Evolutionary conservation across 1,140 invertebrate species (phyloP).

Genomic region (Neodiprion pinetum): DNA sequence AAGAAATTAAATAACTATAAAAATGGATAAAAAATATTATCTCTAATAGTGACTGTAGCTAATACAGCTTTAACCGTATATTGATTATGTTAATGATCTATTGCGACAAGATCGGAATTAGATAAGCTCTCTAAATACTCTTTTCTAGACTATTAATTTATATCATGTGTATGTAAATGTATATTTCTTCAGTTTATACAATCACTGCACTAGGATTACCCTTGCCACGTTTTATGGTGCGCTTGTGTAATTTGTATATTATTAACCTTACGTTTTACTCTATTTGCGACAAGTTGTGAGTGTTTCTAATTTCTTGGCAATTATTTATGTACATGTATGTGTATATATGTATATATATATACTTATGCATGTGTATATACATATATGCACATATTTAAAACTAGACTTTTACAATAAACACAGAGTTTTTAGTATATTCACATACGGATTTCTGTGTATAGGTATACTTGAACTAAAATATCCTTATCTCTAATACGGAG

Average conservation of each 20-base stretch:
- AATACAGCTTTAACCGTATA: neutral
- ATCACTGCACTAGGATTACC: too few relatives aligned
- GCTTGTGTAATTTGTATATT: constrained; percentile 2
- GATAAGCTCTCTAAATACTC: constrained; percentile 4
- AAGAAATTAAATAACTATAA: neutral
- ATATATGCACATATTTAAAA: too few relatives aligned
- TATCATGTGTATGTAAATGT: neutral
- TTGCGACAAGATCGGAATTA: neutral
- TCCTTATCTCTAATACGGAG: too few relatives aligned
- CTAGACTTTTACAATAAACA: too few relatives aligned
- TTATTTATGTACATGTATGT: too few relatives aligned
- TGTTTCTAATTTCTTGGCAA: neutral
- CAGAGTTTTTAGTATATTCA: too few relatives aligned
- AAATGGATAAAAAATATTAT: neutral
- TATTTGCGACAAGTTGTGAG: neutral
- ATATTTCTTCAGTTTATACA: too few relatives aligned
- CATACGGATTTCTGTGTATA: too few relatives aligned
- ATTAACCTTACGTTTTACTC: neutral
- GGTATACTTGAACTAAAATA: too few relatives aligned
- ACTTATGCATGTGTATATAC: too few relatives aligned
- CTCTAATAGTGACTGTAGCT: neutral
- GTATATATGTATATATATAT: too few relatives aligned
- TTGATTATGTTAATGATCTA: constrained; percentile 1
- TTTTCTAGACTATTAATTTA: constrained; percentile 5
- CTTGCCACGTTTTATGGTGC: neutral